Evolutionary conservation across 1,140 invertebrate species (phyloP), one percentile per base, ranked within the genome.

Genomic region (Rhizoglyphus robini): DNA sequence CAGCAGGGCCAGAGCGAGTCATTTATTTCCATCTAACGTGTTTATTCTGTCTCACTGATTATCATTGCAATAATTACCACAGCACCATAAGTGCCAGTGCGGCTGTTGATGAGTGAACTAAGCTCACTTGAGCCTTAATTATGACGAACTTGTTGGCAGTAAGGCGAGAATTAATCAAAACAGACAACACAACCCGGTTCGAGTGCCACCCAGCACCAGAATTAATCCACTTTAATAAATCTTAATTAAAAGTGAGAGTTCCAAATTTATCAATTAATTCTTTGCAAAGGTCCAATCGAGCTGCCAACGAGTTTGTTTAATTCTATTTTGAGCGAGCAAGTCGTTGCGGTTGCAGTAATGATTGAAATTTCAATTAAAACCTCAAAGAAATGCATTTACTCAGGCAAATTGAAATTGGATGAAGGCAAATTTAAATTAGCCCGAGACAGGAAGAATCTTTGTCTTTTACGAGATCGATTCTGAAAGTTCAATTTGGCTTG

Each of bases 41-140:
- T 54, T 54, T 54, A 54, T 54, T 54, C 51, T 54, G 23, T 54
- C 51, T 27, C 8, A 15, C 15, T 54, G 51, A 54, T 54, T 54
- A 54, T 54, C 51, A 54, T 54, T 54, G 23, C 51, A 54, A 54
- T 54, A 54, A 54, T 54, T 54, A 54, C 51, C 31, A n/a, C n/a
- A n/a, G n/a, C n/a, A 32, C 31, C 51, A 32, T 8, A 25, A 32
- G 23, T 8, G 51, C 41, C 41, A 54, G 51, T 54, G 51, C 8
- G 8, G 8, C 31, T 32, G 23, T 8, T 54, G 51, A 54, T 54
- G 51, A 54, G 20, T 8, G 23, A 54, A 54, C 51, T 54, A 54
- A 54, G 51, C 51, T 54, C 20, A 54, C 51, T 54, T 54, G 51
- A 54, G 51, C 51, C 51, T 27, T 54, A 54, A 54, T 54, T 54